Percentiles rank a stretch among this genome's conserved stretches.
Conservation (phyloP, 2,797 vertebrate genomes). For the Etheostoma perlongum region DNA sequence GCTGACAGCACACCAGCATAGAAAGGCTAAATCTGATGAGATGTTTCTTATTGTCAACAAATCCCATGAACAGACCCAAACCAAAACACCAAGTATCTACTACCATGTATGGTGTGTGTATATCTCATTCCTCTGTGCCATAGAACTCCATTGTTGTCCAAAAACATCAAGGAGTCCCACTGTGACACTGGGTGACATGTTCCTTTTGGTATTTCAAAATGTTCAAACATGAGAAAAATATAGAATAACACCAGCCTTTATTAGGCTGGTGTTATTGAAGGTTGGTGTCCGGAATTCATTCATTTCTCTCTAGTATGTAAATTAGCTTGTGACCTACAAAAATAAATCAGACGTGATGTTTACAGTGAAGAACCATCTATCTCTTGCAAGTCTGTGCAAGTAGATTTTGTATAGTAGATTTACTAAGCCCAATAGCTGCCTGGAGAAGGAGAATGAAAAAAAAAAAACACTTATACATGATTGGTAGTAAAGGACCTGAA, state of each 20-base stretch:
- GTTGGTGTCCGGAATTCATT: neutral
- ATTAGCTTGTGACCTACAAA: conserved; percentile 16
- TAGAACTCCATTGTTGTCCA: neutral
- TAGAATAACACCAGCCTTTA: neutral
- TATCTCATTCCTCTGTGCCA: neutral
- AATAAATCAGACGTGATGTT: conserved; percentile 2
- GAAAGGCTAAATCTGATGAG: neutral
- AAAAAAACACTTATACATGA: neutral
- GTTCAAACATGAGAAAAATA: neutral
- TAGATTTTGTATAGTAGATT: neutral
- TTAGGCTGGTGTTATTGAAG: neutral
- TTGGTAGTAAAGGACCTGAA: neutral
- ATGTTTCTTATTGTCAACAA: neutral
- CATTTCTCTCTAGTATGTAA: conserved; percentile 1
- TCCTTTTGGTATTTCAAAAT: neutral
- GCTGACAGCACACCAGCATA: neutral
- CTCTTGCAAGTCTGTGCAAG: conserved; percentile 28
- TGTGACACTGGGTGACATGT: neutral
- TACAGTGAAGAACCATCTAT: conserved; percentile 17
- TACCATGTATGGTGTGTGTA: neutral
- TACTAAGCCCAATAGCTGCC: neutral
- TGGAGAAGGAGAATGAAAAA: neutral
- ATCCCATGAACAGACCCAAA: neutral
- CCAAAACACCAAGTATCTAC: neutral
- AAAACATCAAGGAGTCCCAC: neutral